phyloP scores from a whole-genome alignment of 2,888 invertebrate species.

The Drosophila meridionalis region DNA sequence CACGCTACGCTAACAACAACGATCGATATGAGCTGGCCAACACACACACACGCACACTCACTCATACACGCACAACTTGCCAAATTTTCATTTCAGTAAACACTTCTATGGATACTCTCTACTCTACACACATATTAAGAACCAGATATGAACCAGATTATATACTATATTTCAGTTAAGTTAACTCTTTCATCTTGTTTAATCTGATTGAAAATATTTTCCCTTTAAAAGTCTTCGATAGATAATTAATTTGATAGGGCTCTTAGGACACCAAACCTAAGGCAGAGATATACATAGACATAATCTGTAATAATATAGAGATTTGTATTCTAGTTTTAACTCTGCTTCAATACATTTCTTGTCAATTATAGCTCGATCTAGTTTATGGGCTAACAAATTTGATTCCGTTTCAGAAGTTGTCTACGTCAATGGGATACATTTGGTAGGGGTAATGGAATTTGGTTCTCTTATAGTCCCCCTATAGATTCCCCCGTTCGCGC shows the following conservation, averaged over 20 bases:
- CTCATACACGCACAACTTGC: background rate
- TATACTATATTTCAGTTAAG: background rate
- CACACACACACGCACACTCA: background rate
- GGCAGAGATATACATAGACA: background rate
- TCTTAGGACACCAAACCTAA: background rate
- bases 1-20: constrained; percentile 68
- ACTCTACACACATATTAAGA: background rate
- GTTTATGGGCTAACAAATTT: background rate
- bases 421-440: background rate
- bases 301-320: background rate
- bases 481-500: background rate
- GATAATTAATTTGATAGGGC: background rate
- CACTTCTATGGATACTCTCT: background rate
- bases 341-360: background rate
- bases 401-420: background rate
- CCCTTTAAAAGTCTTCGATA: background rate
- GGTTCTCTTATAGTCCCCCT: background rate
- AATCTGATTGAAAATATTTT: background rate
- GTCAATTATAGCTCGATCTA: background rate
- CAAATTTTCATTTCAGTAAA: background rate
- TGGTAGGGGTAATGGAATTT: background rate
- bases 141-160: background rate
- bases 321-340: background rate
- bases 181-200: background rate
- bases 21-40: constrained; percentile 69